A percentile compares a stretch with the other conserved stretches of the same genome.
Evolutionary conservation across 2,113 vertebrate genomes (phyloP).

Genomic region (Xerus inauris): DNA sequence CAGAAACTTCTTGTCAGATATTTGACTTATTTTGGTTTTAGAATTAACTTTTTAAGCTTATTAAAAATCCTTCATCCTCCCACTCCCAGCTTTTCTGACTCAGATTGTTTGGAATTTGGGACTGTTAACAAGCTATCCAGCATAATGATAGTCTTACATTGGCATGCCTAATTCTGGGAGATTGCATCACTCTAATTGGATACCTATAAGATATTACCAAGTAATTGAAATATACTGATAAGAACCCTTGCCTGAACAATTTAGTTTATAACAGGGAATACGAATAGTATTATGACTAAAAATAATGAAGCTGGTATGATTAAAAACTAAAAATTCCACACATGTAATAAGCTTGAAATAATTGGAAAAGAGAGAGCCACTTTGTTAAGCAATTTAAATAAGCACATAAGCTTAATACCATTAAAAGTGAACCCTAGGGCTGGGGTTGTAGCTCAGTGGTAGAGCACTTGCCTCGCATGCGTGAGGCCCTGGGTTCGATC

Average conservation of each 20-base stretch:
- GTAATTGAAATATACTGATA: background rate
- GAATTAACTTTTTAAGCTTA: conserved; percentile 27
- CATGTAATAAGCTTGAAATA: background rate
- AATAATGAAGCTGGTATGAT: background rate
- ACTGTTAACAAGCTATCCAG: background rate
- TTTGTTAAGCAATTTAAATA: conserved; percentile 20
- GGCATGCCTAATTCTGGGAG: conserved; percentile 14
- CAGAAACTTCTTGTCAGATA: background rate
- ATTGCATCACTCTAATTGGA: background rate
- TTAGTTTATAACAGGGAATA: background rate
- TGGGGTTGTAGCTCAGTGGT: too few relatives aligned
- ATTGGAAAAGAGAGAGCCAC: background rate
- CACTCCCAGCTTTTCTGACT: background rate
- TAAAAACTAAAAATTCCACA: background rate
- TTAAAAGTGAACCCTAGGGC: background rate
- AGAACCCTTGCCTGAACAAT: background rate
- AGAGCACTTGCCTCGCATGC: too few relatives aligned
- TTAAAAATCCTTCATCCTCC: background rate
- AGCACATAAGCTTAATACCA: background rate
- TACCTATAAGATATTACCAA: background rate
- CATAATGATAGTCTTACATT: background rate
- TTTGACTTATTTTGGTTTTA: conserved; percentile 46
- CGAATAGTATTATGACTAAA: background rate
- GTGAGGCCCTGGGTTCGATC: too few relatives aligned
- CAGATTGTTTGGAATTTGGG: conserved; percentile 38